Evolutionary conservation across 2,888 invertebrate species (phyloP).

Genomic region (Volucella zonaria): DNA sequence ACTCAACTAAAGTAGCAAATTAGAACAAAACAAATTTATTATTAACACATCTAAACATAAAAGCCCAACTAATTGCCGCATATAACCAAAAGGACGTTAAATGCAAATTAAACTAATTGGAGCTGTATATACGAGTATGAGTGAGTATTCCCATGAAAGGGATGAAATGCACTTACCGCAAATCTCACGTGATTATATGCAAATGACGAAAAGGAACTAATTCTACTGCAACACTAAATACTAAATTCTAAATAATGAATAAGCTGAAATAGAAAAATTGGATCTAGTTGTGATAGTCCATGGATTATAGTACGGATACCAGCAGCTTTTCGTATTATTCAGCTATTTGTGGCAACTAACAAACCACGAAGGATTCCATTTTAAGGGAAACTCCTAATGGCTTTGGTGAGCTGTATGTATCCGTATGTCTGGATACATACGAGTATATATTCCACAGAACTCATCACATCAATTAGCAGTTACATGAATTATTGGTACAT

Average conservation of each 20-base stretch:
- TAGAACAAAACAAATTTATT: background rate
- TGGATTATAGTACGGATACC: slow-evolving; percentile 29
- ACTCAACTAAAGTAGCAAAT: no score
- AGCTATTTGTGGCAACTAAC: background rate
- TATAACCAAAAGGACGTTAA: slow-evolving; percentile 42
- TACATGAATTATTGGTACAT: slow-evolving; percentile 30
- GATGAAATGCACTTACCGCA: background rate
- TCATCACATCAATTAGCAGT: slow-evolving; percentile 16
- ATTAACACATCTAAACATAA: slow-evolving; percentile 4
- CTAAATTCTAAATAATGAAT: slow-evolving; percentile 27
- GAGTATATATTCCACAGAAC: background rate
- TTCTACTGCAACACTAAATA: background rate
- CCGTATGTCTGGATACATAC: no score
- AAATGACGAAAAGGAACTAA: slow-evolving; percentile 33
- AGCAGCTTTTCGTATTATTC: slow-evolving; percentile 15
- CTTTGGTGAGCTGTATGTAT: background rate
- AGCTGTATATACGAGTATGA: no score
- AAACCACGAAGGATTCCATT: background rate
- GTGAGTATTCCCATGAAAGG: background rate
- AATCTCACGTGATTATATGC: slow-evolving; percentile 18
- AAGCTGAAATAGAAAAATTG: slow-evolving; percentile 5
- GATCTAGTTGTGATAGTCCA: slow-evolving; percentile 16
- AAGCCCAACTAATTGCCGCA: slow-evolving; percentile 36
- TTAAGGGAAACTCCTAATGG: background rate
- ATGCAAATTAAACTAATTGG: slow-evolving; percentile 42